Base-by-base conservation (phyloP, 92 coral and sea anemone genomes). In the Scolanthus callimorphus region DNA sequence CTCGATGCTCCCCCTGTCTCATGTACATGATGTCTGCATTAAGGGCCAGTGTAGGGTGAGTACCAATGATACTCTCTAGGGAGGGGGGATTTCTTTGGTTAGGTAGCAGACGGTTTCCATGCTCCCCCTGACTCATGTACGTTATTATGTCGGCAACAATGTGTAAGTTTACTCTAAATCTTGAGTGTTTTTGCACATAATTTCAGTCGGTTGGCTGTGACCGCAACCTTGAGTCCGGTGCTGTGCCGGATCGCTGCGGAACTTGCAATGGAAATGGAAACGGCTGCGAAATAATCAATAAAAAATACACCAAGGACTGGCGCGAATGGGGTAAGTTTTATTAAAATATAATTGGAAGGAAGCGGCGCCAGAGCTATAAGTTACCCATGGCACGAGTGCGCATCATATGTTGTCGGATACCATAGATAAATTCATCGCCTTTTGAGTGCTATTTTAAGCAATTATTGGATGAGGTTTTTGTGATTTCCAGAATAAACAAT, bases 131-230 rank as follows among this genome's bases (percentile, higher is more conserved):
- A 26, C 34, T 17, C 37, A 39, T 27, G 12, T 39, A 41, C 44
- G 26, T 1, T 57, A 73, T 50, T n/a, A n/a, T n/a, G n/a, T n/a
- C n/a, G n/a, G n/a, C n/a, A n/a, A n/a, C n/a, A n/a, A n/a, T n/a
- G n/a, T n/a, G n/a, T n/a, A n/a, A n/a, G n/a, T n/a, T n/a, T n/a
- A n/a, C n/a, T n/a, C n/a, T n/a, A n/a, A n/a, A n/a, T n/a, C n/a
- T n/a, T n/a, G n/a, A n/a, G n/a, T n/a, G n/a, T n/a, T n/a, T n/a
- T n/a, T n/a, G n/a, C n/a, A n/a, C n/a, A n/a, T n/a, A n/a, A n/a
- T n/a, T n/a, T n/a, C 39, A 73, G 83, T 22, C 69, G 34, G 76
- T 67, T 31, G 83, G 83, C 1, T 76, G 83, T 67, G 83, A 76
- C 57, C 27, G 29, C 22, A 58, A 47, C 11, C 25, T 76, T 17